Base-by-base conservation (phyloP, 2,113 vertebrate genomes). In the Guaruba guarouba region DNA sequence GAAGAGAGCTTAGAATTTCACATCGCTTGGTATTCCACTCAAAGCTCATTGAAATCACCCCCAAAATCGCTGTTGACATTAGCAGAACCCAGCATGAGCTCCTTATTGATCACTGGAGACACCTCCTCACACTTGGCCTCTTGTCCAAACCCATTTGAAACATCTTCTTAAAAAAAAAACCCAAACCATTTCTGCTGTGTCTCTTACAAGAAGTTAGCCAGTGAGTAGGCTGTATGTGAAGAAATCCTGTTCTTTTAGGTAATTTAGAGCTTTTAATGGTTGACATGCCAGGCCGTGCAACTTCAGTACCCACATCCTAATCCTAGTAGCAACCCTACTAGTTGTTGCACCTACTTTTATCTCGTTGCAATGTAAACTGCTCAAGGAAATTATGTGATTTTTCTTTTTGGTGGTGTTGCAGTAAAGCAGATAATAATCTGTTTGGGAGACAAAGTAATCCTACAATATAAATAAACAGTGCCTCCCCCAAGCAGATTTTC, bases 101-200 rank as follows among this genome's bases (percentile, higher is more conserved):
- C 54, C 9, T 25, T 82, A 28, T 1, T 43, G 20, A 61, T 83
- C 68, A 77, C 39, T 74, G 46, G 41, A 80, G 27, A 82, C 51
- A 76, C 10, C 12, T 39, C 8, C 28, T 24, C 19, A 25, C 0
- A 0, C 48, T 43, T 39, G 20, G 16, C 74, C 27, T 57, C 63
- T 68, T 70, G 29, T 83, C 20, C 39, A 92, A 79, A 83, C 7
- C 18, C 69, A 43, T 41, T 78, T 86, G 33, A 92, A 93, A 86
- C 41, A 13, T 17, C 17, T 62, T 87, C 27, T 92, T n/a, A 35
- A 80, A 76, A 24, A 61, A 59, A 44, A 44, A 44, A 9, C 8
- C 44, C 7, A 10, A 37, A 85, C 25, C 4, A 23, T 57, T 92
- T 87, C 43, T 85, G 13, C 41, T 43, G 17, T 66, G 67, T 18